Evolutionary conservation across 2,797 vertebrate genomes (phyloP).

Genomic region (Telmatherina bonti): DNA sequence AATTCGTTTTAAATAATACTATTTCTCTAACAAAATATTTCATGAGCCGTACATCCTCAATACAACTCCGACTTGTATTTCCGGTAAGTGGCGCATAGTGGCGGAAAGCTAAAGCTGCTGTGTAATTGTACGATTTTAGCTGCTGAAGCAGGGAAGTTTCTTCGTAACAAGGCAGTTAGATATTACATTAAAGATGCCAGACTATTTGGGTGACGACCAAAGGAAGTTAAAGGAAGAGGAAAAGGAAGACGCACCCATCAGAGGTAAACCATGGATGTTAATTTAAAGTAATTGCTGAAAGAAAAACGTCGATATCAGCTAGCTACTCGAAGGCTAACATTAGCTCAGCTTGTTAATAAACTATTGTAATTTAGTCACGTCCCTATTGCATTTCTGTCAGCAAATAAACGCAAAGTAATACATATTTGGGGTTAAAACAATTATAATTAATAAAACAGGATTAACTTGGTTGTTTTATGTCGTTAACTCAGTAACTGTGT

Average conservation of each 20-base stretch:
- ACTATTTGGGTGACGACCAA: slow-evolving; percentile 93
- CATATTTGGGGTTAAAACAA: background rate
- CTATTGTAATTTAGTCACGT: fast-evolving
- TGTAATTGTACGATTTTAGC: slow-evolving; percentile 75
- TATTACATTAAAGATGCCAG: slow-evolving; percentile 84
- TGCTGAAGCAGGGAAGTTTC: background rate
- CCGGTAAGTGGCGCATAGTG: slow-evolving; percentile 40
- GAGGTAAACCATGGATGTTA: slow-evolving; percentile 77
- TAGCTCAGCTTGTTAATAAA: slow-evolving; percentile 26
- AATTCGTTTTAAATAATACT: background rate
- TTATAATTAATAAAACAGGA: background rate
- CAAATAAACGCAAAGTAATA: background rate
- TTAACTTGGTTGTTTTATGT: no score
- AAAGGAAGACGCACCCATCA: slow-evolving; percentile 93
- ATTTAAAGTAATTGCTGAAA: background rate
- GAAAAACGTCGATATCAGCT: slow-evolving; percentile 40
- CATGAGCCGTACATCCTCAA: background rate
- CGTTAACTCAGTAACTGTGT: background rate
- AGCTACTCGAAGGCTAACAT: slow-evolving; percentile 41
- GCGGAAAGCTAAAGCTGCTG: slow-evolving; percentile 84
- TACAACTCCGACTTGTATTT: slow-evolving; percentile 52
- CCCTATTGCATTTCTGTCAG: fast-evolving
- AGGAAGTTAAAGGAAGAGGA: slow-evolving; percentile 95
- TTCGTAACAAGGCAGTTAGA: background rate
- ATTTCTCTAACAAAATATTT: background rate